These are phyloP conservation scores for Poecilia velifera DNA, from an alignment of 2,797 vertebrate genomes.

Conservation along the genomic window DNA sequence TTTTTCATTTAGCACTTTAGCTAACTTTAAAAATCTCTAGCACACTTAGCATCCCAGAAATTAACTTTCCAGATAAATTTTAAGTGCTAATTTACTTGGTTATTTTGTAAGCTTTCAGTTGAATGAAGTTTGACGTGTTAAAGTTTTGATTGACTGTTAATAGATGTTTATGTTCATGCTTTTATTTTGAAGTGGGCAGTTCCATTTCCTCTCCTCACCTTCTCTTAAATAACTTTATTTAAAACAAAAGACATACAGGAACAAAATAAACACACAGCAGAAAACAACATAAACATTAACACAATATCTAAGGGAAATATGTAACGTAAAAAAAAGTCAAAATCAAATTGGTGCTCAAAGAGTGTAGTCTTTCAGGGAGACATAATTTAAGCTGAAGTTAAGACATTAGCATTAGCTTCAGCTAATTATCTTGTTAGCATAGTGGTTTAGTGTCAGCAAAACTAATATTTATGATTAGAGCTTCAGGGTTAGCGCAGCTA, in stretches of 20 bases:
- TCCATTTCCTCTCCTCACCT: background rate
- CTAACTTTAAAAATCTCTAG: background rate
- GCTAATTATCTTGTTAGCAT: background rate
- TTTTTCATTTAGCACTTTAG: background rate
- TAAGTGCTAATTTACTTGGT: no score
- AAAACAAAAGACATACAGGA: background rate
- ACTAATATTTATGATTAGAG: background rate
- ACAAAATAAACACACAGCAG: background rate
- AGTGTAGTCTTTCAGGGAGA: background rate
- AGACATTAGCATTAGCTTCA: background rate
- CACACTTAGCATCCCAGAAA: background rate
- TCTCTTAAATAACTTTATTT: background rate
- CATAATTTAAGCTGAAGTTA: background rate
- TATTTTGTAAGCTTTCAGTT: background rate
- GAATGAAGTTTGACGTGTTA: background rate
- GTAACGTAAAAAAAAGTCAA: background rate
- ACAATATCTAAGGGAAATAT: background rate
- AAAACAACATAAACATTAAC: background rate
- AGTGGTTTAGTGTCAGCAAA: background rate
- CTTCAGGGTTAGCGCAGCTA: background rate
- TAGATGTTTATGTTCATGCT: background rate
- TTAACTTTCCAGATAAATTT: background rate
- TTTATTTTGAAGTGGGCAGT: background rate
- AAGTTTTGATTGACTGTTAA: background rate
- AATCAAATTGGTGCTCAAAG: background rate